A percentile compares a stretch with the other conserved stretches of the same genome.
phyloP scores from a whole-genome alignment of 2,113 vertebrate genomes.

The Acinonyx jubatus region DNA sequence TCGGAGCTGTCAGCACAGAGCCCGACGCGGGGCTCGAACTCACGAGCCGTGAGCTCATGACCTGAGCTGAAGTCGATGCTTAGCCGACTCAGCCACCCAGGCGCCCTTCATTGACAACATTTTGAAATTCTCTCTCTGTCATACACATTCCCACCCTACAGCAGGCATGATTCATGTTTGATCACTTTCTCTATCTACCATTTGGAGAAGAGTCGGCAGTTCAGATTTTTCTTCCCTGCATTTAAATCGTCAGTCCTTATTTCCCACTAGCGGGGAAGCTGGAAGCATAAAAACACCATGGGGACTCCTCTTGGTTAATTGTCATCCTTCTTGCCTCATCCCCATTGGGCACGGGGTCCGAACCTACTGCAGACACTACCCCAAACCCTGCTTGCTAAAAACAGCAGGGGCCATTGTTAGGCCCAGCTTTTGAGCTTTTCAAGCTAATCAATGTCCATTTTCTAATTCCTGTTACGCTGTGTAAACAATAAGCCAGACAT shows the following conservation, averaged over 20 bases:
- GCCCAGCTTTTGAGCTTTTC: neutral
- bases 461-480: neutral
- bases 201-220: neutral
- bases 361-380: no score
- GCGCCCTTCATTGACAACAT: no score
- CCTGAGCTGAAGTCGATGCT: no score
- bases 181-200: neutral
- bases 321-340: neutral
- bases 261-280: neutral
- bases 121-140: neutral
- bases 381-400: accelerated
- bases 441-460: slow-evolving; percentile 40
- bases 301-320: neutral
- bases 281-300: neutral
- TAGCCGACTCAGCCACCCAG: no score
- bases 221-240: neutral
- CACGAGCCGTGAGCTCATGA: no score
- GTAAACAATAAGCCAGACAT: slow-evolving; percentile 19
- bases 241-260: neutral
- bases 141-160: neutral
- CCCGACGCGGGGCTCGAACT: no score
- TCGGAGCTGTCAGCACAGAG: no score
- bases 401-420: neutral
- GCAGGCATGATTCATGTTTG: neutral
- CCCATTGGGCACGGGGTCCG: neutral